Evolutionary conservation across 2,113 vertebrate species (phyloP).

Genomic region (Rhinolophus sinicus): DNA sequence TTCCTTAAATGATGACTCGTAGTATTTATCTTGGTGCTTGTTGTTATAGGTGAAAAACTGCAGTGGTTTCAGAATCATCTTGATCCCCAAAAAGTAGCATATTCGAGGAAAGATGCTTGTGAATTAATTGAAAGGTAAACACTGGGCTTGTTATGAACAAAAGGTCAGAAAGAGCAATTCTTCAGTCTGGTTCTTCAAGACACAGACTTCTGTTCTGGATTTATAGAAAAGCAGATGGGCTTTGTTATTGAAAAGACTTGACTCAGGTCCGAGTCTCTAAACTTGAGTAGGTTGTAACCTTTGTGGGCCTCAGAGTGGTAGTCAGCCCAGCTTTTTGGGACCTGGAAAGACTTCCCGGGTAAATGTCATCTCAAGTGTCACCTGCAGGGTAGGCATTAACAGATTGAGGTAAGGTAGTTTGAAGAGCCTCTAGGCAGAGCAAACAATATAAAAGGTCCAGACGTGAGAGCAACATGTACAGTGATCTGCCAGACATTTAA

Average conservation of each 20-base stretch:
- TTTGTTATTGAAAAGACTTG: not conserved
- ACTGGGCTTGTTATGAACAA: not conserved
- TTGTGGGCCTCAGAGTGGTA: not conserved
- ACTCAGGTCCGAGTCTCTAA: not conserved
- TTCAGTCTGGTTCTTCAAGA: not conserved
- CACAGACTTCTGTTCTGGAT: not conserved
- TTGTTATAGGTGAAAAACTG: constrained; percentile 93
- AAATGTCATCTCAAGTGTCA: not conserved
- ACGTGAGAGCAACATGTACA: not conserved
- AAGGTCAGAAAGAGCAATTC: not conserved
- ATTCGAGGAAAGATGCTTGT: constrained; percentile 92
- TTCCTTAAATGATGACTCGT: not conserved
- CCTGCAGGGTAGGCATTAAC: not conserved
- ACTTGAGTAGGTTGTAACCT: not conserved
- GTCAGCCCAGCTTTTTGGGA: not conserved
- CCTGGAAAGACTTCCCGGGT: not conserved
- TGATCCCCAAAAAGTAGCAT: constrained; percentile 88
- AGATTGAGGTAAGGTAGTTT: not conserved
- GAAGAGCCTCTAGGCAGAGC: not conserved
- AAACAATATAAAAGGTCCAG: not conserved
- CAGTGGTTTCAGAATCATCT: constrained; percentile 95
- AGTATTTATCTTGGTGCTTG: constrained; percentile 36
- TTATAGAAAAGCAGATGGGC: not conserved
- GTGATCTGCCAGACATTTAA: not conserved
- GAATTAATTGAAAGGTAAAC: constrained; percentile 93